Evolutionary conservation across 2,888 invertebrate genomes (phyloP).

Genomic region (Chaetogeoica ovagalla): DNA sequence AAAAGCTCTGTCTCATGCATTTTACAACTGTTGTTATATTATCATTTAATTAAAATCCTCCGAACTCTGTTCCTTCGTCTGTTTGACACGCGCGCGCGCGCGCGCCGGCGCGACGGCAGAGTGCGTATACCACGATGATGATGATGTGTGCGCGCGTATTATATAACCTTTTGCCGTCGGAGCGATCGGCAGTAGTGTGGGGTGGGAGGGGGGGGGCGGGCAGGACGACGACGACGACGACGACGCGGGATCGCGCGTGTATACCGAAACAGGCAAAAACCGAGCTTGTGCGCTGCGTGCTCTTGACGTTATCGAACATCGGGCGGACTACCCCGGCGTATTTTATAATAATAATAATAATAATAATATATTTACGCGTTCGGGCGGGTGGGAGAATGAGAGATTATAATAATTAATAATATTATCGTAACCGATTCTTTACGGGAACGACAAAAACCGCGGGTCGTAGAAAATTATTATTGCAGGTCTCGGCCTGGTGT

Average conservation of each 20-base stretch:
- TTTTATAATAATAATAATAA: too few species aligned
- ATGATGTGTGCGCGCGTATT: background rate
- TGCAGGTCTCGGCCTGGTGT: too few species aligned
- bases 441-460: too few species aligned
- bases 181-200: background rate
- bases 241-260: conserved; percentile 5
- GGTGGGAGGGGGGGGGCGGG: background rate
- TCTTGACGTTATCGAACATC: conserved; percentile 50
- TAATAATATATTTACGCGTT: too few species aligned
- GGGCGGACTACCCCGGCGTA: too few species aligned
- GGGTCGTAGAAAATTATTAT: too few species aligned
- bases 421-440: too few species aligned
- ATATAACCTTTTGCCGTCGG: conserved; percentile 22
- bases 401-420: too few species aligned
- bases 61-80: conserved; percentile 48
- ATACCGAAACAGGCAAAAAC: conserved; percentile 6
- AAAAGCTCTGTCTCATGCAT: conserved; percentile 52
- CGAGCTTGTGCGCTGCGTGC: conserved; percentile 8
- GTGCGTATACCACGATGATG: background rate
- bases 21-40: conserved; percentile 53
- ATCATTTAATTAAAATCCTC: conserved; percentile 53
- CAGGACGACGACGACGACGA: conserved; percentile 2
- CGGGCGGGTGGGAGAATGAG: too few species aligned
- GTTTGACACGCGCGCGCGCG: conserved; percentile 42
- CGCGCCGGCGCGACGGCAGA: background rate